phyloP scores from a whole-genome alignment of 2,797 vertebrate genomes.

The Oophaga sylvatica region DNA sequence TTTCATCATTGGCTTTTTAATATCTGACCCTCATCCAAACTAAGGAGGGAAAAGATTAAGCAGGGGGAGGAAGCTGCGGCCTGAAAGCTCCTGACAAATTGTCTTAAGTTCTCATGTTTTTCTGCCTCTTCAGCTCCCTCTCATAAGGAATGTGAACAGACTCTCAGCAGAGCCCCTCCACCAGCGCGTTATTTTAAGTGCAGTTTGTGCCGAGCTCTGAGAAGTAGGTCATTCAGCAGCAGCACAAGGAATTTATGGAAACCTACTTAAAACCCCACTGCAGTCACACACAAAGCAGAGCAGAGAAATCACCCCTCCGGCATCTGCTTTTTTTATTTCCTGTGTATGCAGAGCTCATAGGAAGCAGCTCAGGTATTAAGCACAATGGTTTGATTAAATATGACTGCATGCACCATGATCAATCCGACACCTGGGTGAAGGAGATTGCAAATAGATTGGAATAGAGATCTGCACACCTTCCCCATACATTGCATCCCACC shows the following conservation, averaged over 20 bases:
- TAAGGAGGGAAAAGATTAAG: not conserved
- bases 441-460: constrained; percentile 5
- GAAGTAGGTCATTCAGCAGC: constrained; percentile 54
- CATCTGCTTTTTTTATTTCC: constrained; percentile 25
- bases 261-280: constrained; percentile 46
- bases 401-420: constrained; percentile 35
- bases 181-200: constrained; percentile 46
- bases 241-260: constrained; percentile 53
- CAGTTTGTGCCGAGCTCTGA: constrained; percentile 21
- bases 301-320: constrained; percentile 31
- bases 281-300: constrained; percentile 45
- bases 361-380: constrained; percentile 45
- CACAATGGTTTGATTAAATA: constrained; percentile 49
- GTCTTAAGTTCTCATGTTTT: not conserved
- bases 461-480: not conserved
- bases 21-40: not conserved
- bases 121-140: constrained; percentile 1
- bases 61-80: too few relatives aligned
- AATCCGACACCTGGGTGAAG: constrained; percentile 4
- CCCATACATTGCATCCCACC: not conserved
- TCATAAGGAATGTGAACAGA: constrained; percentile 1
- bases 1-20: not conserved
- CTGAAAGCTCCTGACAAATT: too few relatives aligned
- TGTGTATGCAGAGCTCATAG: constrained; percentile 42
- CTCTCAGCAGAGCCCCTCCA: constrained; percentile 38